phyloP scores from a whole-genome alignment of 2,888 invertebrate species.

The Sycophila texana region DNA sequence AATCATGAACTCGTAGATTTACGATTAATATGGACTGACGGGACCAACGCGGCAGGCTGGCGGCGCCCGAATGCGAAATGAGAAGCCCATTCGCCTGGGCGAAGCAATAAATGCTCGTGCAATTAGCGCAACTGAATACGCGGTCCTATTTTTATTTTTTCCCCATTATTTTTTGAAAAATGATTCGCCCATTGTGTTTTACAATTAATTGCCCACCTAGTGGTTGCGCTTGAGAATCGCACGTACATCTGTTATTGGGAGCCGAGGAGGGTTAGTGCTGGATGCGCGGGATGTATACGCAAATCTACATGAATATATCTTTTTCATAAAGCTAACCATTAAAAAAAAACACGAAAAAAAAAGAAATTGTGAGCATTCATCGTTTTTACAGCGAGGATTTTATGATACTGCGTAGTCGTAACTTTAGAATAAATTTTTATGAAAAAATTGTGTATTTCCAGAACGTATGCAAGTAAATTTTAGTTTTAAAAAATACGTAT shows the following conservation, averaged over 20 bases:
- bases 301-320: no score
- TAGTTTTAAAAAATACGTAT: no score
- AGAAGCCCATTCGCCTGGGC: slow-evolving; percentile 54
- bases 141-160: background rate
- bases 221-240: background rate
- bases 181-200: slow-evolving; percentile 11
- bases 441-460: no score
- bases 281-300: background rate
- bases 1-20: slow-evolving; percentile 61
- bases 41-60: slow-evolving; percentile 2
- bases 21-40: slow-evolving; percentile 61
- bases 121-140: slow-evolving; percentile 30
- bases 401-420: no score
- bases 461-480: no score
- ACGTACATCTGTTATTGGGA: background rate
- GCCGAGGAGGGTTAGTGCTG: background rate
- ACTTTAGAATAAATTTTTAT: no score
- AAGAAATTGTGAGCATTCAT: no score
- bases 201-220: slow-evolving; percentile 18
- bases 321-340: no score
- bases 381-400: no score
- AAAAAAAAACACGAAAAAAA: no score
- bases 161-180: slow-evolving; percentile 24
- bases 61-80: slow-evolving; percentile 55
- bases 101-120: slow-evolving; percentile 43